Base-by-base conservation (phyloP, 2,888 invertebrate species). In the Agriopis marginaria region DNA sequence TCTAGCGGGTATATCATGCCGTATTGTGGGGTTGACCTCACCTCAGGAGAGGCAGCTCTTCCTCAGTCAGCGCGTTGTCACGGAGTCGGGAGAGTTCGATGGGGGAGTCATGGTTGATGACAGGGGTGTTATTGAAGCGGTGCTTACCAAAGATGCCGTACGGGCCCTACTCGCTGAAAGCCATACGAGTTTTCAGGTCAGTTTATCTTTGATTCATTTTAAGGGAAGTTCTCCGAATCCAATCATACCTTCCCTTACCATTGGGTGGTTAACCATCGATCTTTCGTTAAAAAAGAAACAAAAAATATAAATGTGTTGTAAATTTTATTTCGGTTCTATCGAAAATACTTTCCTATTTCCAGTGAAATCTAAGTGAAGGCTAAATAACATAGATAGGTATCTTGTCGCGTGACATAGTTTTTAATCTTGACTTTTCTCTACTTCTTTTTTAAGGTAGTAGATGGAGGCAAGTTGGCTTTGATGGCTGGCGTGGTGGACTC, bases 401-500 rank as follows among this genome's bases (percentile, higher is more conserved):
- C 39, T 32, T 23, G 12, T 3, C 12, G 14, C 39, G 14, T 40
- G 11, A 42, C 40, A 32, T 3, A 12, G 10, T 0, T 17, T 12
- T 51, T 17, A 45, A 40, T 50, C 12, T 12, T n/a, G 7, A 45
- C 17, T 10, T 59, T 49, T 49, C 7, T n/a, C 42, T 42, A 7
- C 9, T 17, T 39, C 0, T 42, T n/a, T 1, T 7, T 14, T 11
- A 42, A 75, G 76, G 76, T 92, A n/a, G 85, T 90, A 70, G 92
- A 92, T 71, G 92, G 90, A 0, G 91, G 91, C 3, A 75, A 83
- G 3, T 76, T 86, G 71, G 90, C 89, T 0, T 77, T 97, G 40
- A 96, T 97, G 96, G 95, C 97, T 0, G 97, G 97, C 0, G 90
- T 96, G 0, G 95, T 97, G 12, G 97, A 97, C 85, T 95, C 96